These are phyloP conservation scores for Scelioninae gen. 1 DNA, from an alignment of 2,888 invertebrate species.

Conservation along the genomic window DNA sequence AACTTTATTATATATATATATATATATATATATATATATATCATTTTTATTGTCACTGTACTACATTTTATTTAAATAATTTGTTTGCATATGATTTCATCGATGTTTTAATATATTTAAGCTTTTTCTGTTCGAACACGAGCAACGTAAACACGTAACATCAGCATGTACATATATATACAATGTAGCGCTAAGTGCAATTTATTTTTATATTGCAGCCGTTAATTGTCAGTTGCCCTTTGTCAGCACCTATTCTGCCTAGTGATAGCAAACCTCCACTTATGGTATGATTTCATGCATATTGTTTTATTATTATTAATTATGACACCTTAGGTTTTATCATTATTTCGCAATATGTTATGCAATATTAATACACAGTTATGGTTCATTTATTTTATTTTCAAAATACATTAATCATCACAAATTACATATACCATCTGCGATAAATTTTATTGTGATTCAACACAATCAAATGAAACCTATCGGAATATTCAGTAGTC, in stretches of 20 bases:
- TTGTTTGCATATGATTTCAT: background rate
- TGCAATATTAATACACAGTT: background rate
- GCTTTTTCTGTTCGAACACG: constrained; percentile 10
- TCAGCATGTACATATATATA: constrained; percentile 69
- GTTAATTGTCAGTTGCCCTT: constrained; percentile 85
- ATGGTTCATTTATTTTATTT: background rate
- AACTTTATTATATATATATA: no score
- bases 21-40: no score
- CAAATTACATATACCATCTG: background rate
- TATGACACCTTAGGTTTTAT: constrained; percentile 14
- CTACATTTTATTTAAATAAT: background rate
- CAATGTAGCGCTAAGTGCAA: constrained; percentile 75
- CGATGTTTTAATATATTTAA: background rate
- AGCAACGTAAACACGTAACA: constrained; percentile 8
- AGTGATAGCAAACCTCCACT: constrained; percentile 85
- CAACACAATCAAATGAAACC: no score
- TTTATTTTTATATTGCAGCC: constrained; percentile 83
- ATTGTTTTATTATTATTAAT: constrained; percentile 66
- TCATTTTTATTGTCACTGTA: no score
- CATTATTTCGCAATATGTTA: constrained; percentile 4
- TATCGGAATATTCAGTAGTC: no score
- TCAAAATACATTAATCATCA: background rate
- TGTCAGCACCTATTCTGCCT: constrained; percentile 85
- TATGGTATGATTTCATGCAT: constrained; percentile 83
- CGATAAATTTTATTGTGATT: no score